Conservation (phyloP, 1,140 invertebrate species). For the Panulirus ornatus region DNA sequence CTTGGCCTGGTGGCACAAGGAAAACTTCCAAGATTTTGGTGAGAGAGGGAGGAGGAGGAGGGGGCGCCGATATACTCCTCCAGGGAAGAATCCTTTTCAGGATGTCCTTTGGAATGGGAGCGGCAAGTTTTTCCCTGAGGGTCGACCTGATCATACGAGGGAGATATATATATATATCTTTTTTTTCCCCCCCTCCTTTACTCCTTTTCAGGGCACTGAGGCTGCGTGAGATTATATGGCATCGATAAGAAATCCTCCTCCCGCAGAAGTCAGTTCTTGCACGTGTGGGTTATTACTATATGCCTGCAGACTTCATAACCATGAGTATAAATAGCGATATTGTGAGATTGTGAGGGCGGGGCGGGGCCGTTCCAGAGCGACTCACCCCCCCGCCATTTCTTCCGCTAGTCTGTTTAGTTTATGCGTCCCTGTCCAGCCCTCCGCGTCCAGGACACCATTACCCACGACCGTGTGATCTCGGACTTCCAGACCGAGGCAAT, state of each 20-base stretch:
- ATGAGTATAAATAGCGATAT: constrained; percentile 3
- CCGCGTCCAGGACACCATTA: constrained; percentile 31
- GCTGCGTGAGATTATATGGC: too few species aligned
- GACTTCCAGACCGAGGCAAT: neutral
- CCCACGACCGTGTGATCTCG: neutral
- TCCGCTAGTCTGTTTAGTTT: constrained; percentile 8
- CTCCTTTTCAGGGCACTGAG: too few species aligned
- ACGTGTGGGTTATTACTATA: neutral
- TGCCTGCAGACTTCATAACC: constrained; percentile 23
- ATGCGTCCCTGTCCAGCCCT: constrained; percentile 28
- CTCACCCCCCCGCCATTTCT: constrained; percentile 1
- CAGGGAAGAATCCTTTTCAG: constrained; percentile 32
- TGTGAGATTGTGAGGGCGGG: neutral
- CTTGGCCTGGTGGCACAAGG: neutral
- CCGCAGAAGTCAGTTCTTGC: neutral
- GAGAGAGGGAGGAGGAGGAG: too few species aligned
- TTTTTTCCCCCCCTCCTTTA: neutral
- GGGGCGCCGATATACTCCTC: constrained; percentile 39
- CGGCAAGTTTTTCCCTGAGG: constrained; percentile 36
- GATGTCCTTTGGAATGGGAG: constrained; percentile 33
- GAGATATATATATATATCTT: neutral
- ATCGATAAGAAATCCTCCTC: too few species aligned
- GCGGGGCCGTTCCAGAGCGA: neutral
- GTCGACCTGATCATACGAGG: neutral
- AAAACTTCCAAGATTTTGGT: neutral